Base-by-base conservation (phyloP, 2,797 vertebrate genomes). In the Artibeus lituratus region DNA sequence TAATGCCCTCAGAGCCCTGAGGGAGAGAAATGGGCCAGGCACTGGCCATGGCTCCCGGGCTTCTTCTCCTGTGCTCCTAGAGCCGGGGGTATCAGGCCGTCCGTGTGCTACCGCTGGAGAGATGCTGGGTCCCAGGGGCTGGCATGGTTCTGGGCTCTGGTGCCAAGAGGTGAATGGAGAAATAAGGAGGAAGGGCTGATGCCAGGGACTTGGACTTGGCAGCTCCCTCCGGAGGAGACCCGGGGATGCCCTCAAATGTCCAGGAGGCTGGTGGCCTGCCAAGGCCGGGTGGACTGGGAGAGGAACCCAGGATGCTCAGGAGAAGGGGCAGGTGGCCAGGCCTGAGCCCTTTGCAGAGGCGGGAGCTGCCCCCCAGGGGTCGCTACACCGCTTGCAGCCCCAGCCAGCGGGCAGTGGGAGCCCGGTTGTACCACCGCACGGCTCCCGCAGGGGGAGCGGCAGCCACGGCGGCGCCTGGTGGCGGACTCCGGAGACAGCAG, bases 161-260 rank as follows among this genome's bases (percentile, higher is more conserved):
- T 89, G 94, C 96, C 94, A 91, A 53, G 94, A 95, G 88, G 85
- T 94, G 93, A 96, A 86, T 69, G 77, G 90, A 83, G 65, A 74
- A 67, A 39, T 42, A 88, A 85, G 57, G 72, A 93, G 93, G 42
- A 55, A 86, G 85, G 67, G 67, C 89, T 3, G 7, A 80, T 21
- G 88, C 96, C 96, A 96, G 78, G 42, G 95, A 59, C 76, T 92
- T 39, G 91, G 73, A 73, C 77, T 96, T 97, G 97, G 97, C 96
- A 96, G 42, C 76, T 84, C 76, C 80, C 96, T 87, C 83, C 22
- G 22, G 91, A 93, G 94, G 73, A 83, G 92, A 77, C 84, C 73
- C 57, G 72, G 94, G 95, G 67, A 96, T 96, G 92, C 94, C 96
- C 59, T 91, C 57, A 35, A 95, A 88, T 92, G 86, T 95, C 90